These are phyloP conservation scores for Coleophora flavipennella DNA, from an alignment of 2,888 invertebrate species.

Conservation along the genomic window DNA sequence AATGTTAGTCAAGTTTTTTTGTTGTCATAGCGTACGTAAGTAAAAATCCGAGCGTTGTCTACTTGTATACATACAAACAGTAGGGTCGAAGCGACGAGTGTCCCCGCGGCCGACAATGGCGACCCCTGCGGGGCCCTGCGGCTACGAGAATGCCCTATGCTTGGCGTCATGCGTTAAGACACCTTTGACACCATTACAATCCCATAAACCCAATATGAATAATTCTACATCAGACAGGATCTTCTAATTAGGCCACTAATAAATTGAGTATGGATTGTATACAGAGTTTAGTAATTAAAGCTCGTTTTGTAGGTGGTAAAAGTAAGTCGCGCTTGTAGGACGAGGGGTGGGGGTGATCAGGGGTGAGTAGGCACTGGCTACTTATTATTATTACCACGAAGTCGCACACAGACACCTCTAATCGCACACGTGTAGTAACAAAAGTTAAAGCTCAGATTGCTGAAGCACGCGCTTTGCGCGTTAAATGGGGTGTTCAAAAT, in stretches of 20 bases:
- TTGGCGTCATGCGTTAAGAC: constrained; percentile 30
- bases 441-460: constrained; percentile 22
- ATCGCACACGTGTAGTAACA: constrained; percentile 35
- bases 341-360: constrained; percentile 24
- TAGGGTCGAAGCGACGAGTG: constrained; percentile 34
- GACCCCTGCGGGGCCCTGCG: constrained; percentile 32
- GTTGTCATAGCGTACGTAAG: constrained; percentile 18
- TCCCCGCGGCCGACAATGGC: constrained; percentile 37
- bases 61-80: constrained; percentile 38
- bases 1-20: too few relatives aligned
- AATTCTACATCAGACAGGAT: constrained; percentile 1
- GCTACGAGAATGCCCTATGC: constrained; percentile 8
- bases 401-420: constrained; percentile 37
- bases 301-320: constrained; percentile 27
- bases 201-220: neutral
- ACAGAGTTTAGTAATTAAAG: constrained; percentile 25
- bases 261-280: constrained; percentile 9
- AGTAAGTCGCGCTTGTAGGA: constrained; percentile 32
- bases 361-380: constrained; percentile 41
- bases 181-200: constrained; percentile 15
- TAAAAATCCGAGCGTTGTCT: constrained; percentile 28
- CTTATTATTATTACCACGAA: constrained; percentile 47
- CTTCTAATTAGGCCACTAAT: constrained; percentile 18
- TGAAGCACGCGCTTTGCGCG: constrained; percentile 22
- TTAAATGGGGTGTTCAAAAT: constrained; percentile 29